Evolutionary conservation across 2,113 vertebrate genomes (phyloP), one percentile per base, ranked within the genome.

Genomic region (Leptodactylus fuscus): DNA sequence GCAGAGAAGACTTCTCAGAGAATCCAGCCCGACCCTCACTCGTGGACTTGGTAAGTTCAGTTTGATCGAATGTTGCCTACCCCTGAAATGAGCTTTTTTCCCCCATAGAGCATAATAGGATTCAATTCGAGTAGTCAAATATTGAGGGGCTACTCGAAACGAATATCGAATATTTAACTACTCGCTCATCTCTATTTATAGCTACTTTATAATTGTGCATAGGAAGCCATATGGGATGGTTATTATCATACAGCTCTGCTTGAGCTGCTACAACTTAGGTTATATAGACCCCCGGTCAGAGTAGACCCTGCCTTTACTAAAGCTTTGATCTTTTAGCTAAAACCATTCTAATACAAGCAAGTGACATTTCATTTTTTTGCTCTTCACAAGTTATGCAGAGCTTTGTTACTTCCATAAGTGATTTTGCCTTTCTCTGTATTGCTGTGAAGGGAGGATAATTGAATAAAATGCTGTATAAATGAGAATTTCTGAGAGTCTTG

Each of bases 391-490:
- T 75, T 75, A 44, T 75, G 70, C 82, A 48, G 32, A 27, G 70
- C 70, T 46, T 44, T 60, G 71, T 62, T 73, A 83, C 60, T 81
- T 75, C 67, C 69, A 58, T 44, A 51, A 73, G 46, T 55, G 81
- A 82, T 82, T 74, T 73, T 73, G 18, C 81, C 49, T 82, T 82
- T 82, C 48, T 58, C 22, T 62, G 70, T 62, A 75, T 49, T 36
- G 58, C 44, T 79, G 58, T 65, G 73, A 83, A 75, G 81, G 51
- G 51, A 41, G 38, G 74, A 60, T 81, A 70, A 86, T 86, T 80
- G 38, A 81, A 81, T 81, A 81, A 71, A 71, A 81, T 70, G 84
- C 22, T 80, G 27, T 86, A 55, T 71, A 86, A 71, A 86, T 46
- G 27, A 77, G 73, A 58, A 62, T 62, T 83, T 83, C 65, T 48